Evolutionary conservation across 2,113 vertebrate genomes (phyloP), one percentile per base, ranked within the genome.

Genomic region (Donacobius atricapilla): DNA sequence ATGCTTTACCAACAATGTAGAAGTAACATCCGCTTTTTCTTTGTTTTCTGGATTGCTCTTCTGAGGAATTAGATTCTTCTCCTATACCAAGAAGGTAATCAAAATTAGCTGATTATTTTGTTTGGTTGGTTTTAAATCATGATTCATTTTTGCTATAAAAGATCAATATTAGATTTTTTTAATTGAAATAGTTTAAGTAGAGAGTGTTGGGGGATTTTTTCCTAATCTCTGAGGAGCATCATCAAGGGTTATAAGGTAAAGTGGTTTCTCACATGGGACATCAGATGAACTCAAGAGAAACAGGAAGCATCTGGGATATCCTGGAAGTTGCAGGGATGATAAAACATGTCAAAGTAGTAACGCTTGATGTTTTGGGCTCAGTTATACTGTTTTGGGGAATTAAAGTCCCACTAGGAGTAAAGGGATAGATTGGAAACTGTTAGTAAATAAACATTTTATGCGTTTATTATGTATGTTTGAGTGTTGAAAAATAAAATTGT

Each of bases 1-100:
- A 24, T 30, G 5, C 11, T 63, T 39, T 39, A 44, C 14, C 51
- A 82, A 12, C 35, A 60, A 39, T 35, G 3, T 53, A 19, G 56
- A 73, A 13, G 16, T 21, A 77, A 1, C 4, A 22, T 33, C 8
- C 6, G 0, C 0, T 7, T 40, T 10, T 24, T 21, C 5, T 68
- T 58, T 64, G 11, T 42, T 71, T 70, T 5, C 75, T 68, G 7
- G 8, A 37, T 21, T 87, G 5, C 3, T 54, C 3, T 76, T 76
- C 5, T 72, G 40, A 72, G 18, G 47, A 70, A 64, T 63, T 47
- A 13, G 35, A 8, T 7, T 50, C 0, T 39, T 19, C 75, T 40
- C 15, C 14, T 37, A 14, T 14, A 61, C 6, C 4, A 70, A 51
- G 39, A 54, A 76, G 7, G 12, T 11, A 83, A 69, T 35, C 1